Percentiles rank a stretch among this genome's conserved stretches.
These are phyloP conservation scores for Podarcis cretensis DNA, from an alignment of 2,113 vertebrate species.

Conservation along the genomic window DNA sequence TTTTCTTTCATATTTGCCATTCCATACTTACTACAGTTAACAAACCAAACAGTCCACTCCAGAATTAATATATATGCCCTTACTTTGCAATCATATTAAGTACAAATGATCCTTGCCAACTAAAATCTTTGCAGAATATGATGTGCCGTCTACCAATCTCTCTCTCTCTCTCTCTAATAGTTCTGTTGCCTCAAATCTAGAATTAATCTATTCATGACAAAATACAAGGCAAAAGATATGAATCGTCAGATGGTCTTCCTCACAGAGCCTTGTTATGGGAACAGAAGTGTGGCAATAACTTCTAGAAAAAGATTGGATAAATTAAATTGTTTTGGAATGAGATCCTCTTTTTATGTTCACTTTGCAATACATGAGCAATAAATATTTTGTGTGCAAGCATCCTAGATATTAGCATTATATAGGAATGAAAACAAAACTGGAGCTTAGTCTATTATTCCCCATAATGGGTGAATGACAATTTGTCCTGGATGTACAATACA, in stretches of 20 bases:
- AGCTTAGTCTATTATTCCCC: not conserved
- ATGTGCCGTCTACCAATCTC: too few relatives aligned
- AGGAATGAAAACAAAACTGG: not conserved
- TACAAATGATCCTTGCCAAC: not conserved
- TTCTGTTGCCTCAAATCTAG: not conserved
- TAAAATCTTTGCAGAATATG: not conserved
- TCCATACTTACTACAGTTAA: not conserved
- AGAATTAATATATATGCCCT: not conserved
- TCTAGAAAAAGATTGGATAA: not conserved
- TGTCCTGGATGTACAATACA: not conserved
- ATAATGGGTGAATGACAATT: not conserved
- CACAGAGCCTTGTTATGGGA: not conserved
- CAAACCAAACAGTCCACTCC: not conserved
- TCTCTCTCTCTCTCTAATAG: too few relatives aligned
- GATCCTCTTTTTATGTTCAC: not conserved
- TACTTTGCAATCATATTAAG: not conserved
- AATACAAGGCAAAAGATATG: not conserved
- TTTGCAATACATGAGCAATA: not conserved
- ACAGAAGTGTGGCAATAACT: not conserved
- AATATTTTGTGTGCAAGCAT: not conserved
- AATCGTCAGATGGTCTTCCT: not conserved
- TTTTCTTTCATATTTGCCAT: not conserved
- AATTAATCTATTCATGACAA: slow-evolving; percentile 4
- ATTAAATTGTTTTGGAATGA: not conserved
- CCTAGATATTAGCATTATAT: not conserved